Conservation (phyloP, 2,113 vertebrate species). For the Motacilla tschutschensis region DNA sequence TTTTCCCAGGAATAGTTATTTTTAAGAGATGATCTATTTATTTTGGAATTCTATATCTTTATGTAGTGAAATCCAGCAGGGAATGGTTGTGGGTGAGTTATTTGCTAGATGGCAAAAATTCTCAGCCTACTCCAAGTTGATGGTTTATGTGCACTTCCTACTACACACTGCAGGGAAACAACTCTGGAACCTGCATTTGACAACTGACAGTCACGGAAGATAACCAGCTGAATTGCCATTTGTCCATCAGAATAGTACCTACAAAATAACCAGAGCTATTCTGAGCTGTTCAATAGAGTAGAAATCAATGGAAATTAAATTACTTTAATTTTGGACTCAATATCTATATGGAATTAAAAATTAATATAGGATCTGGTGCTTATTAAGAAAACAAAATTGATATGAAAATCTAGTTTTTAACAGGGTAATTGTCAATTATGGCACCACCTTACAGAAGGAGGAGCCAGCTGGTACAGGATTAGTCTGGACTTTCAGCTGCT, state of each 20-base stretch:
- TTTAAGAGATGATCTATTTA: background rate
- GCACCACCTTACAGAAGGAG: background rate
- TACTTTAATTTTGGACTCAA: background rate
- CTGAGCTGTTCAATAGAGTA: background rate
- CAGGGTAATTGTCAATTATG: background rate
- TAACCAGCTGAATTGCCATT: background rate
- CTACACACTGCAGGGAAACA: background rate
- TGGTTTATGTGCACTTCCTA: slow-evolving; percentile 18
- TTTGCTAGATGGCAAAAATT: slow-evolving; percentile 41
- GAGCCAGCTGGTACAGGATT: background rate
- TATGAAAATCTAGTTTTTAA: background rate
- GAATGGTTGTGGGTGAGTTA: background rate
- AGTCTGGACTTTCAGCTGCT: background rate
- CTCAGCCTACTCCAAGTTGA: background rate
- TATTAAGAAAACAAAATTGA: background rate
- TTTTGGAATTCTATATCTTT: slow-evolving; percentile 19
- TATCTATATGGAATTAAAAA: background rate
- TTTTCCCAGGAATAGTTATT: slow-evolving; percentile 2
- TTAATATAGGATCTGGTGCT: background rate
- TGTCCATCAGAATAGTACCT: background rate
- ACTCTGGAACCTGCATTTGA: background rate
- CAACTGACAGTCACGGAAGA: background rate
- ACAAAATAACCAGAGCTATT: background rate
- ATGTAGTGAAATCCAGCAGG: background rate
- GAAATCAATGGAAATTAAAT: background rate